Conservation (phyloP, 2,113 vertebrate species). For the Desmodus rotundus region DNA sequence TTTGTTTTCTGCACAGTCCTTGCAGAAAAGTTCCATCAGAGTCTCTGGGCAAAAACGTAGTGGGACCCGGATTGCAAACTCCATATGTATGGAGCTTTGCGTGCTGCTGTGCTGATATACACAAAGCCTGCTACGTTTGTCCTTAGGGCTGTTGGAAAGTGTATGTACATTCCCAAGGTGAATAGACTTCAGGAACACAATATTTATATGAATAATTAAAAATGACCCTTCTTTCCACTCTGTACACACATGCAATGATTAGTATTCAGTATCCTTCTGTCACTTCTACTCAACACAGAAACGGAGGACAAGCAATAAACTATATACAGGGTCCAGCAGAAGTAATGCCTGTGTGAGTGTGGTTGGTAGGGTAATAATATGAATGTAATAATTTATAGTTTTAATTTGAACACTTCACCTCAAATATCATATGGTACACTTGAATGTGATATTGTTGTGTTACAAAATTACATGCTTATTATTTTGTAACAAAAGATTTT, state of each 20-base stretch:
- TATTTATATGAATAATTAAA: slow-evolving; percentile 17
- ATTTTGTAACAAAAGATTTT: no score
- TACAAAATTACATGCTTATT: no score
- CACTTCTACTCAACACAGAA: background rate
- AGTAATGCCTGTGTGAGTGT: no score
- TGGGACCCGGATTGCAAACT: background rate
- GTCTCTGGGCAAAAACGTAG: background rate
- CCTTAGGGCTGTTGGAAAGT: background rate
- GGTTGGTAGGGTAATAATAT: no score
- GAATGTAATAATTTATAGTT: no score
- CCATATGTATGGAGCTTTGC: background rate
- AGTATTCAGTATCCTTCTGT: background rate
- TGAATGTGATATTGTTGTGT: no score
- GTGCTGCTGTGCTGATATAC: background rate
- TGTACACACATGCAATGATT: background rate
- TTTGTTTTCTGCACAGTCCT: background rate
- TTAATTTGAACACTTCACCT: no score
- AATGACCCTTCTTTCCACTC: background rate
- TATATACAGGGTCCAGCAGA: background rate
- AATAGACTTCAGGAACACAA: background rate
- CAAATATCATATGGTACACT: no score
- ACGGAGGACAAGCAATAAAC: background rate
- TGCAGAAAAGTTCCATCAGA: background rate
- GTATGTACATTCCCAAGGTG: background rate
- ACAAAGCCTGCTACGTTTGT: background rate